A percentile compares a stretch with the other conserved stretches of the same genome.
phyloP scores from a whole-genome alignment of 1,140 invertebrate genomes.

The Atopsyche davidsoni region DNA sequence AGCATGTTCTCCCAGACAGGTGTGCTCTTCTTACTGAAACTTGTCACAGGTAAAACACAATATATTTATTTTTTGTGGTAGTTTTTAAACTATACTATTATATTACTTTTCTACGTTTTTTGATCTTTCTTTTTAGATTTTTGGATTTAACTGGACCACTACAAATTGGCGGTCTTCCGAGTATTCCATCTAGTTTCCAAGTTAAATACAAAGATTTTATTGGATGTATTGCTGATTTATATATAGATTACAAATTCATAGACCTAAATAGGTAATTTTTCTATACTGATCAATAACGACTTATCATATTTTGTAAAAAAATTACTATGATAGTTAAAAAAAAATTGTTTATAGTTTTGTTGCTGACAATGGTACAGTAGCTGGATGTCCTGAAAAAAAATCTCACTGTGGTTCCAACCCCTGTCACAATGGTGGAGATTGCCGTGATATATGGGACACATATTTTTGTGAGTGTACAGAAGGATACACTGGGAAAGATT shows the following conservation, averaged over 20 bases:
- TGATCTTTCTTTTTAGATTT: slow-evolving; percentile 53
- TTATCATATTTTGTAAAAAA: too few species aligned
- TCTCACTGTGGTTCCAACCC: slow-evolving; percentile 75
- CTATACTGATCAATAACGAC: too few species aligned
- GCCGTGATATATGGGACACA: slow-evolving; percentile 81
- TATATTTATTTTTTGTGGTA: slow-evolving; percentile 9
- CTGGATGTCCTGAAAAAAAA: slow-evolving; percentile 82
- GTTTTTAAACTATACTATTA: slow-evolving; percentile 4
- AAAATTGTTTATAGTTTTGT: slow-evolving; percentile 69
- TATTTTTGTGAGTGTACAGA: slow-evolving; percentile 80
- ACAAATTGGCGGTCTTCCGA: slow-evolving; percentile 88
- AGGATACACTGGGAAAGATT: slow-evolving; percentile 84
- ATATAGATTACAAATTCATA: slow-evolving; percentile 81
- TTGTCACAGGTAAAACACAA: slow-evolving; percentile 62
- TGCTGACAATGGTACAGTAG: slow-evolving; percentile 80
- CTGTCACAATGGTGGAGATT: slow-evolving; percentile 82
- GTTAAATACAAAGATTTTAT: slow-evolving; percentile 78
- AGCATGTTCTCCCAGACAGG: slow-evolving; percentile 64
- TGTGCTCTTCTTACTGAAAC: slow-evolving; percentile 83
- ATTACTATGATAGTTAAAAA: too few species aligned
- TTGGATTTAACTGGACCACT: slow-evolving; percentile 92
- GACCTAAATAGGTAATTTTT: slow-evolving; percentile 74
- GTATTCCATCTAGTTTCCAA: slow-evolving; percentile 74
- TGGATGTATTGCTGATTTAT: slow-evolving; percentile 87
- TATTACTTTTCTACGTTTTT: slow-evolving; percentile 5